Evolutionary conservation across 2,113 vertebrate genomes (phyloP), one percentile per base, ranked within the genome.

Genomic region (Marmota monax): DNA sequence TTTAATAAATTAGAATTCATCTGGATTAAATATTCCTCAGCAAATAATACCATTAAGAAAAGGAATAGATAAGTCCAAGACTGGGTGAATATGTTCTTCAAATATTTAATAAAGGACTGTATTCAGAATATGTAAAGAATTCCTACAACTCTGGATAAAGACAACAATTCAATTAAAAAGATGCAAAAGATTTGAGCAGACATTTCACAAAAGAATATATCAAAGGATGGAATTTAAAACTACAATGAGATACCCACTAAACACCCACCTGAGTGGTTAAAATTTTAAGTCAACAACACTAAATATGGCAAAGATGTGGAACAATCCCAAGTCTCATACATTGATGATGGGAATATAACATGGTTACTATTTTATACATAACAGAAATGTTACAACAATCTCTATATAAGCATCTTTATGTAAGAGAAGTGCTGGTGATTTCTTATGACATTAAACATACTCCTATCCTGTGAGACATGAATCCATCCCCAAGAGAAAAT

Each of bases 21-120:
- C 77, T 79, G 69, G 84, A 34, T 84, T 78, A 25, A 97, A 97
- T 78, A 51, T 14, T 58, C 72, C 42, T 83, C 23, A 45, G 58
- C 61, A 95, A 90, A 87, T 87, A 39, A 93, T 45, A 58, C 63
- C 25, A 96, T 79, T 56, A 92, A 93, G 39, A 95, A 92, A 79
- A 67, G 10, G 17, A 88, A 74, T 53, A 83, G 51, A 48, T 56
- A 74, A 92, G 73, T 18, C 27, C 13, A 53, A 73, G 45, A 77
- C 8, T 51, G 27, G 37, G 56, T 58, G 13, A 79, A 94, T 45
- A 92, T 74, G 69, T 51, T 88, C 83, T 51, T 51, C 48, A 48
- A 70, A 48, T 34, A 86, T 58, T 91, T 84, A 91, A 67, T 42
- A 72, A 88, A 84, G 29, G 42, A 65, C n/a, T 56, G 53, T 74